Evolutionary conservation across 2,888 invertebrate genomes (phyloP), one percentile per base, ranked within the genome.

Genomic region (Stenurella melanura): DNA sequence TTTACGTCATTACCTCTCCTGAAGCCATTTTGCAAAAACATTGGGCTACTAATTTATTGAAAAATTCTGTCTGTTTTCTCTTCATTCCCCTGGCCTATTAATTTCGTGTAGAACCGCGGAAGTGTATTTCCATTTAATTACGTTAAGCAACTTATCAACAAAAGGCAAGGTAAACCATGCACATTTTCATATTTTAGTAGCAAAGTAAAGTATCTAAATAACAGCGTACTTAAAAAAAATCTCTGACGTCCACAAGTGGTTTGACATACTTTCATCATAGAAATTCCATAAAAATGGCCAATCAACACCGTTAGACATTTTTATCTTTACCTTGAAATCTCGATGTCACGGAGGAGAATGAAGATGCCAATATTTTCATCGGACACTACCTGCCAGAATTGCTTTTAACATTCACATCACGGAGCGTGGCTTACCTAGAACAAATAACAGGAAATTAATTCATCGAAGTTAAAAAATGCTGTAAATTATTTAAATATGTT

Each of bases 381-480:
- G 9, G n/a, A n/a, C n/a, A 38, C 11, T 38, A 38, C 38, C 6
- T 38, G 38, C 38, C 6, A 1, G 9, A 10, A 38, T 9, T 38
- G 9, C 9, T 38, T 38, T 38, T 1, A 38, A 5, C 56, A 56
- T n/a, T 56, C 56, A 17, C 11, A n/a, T n/a, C n/a, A 18, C 12
- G 56, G 17, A 56, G 50, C 66, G 66, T 66, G 66, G 15, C 66
- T 66, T 66, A 66, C 66, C 66, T 66, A 19, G 50, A 66, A 66
- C 50, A 54, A 66, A 57, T 10, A 21, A 66, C 42, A 50, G 50
- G 66, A 50, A 66, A 66, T 66, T 66, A 66, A 50, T 66, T 66
- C 42, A 42, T 42, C 42, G 1, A 0, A 42, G 42, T 42, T 42
- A 42, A 42, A 42, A 42, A 42, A 42, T 18, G 9, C 15, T 17